phyloP scores from a whole-genome alignment of 2,888 invertebrate genomes.

The Lasioglossum vierecki region DNA sequence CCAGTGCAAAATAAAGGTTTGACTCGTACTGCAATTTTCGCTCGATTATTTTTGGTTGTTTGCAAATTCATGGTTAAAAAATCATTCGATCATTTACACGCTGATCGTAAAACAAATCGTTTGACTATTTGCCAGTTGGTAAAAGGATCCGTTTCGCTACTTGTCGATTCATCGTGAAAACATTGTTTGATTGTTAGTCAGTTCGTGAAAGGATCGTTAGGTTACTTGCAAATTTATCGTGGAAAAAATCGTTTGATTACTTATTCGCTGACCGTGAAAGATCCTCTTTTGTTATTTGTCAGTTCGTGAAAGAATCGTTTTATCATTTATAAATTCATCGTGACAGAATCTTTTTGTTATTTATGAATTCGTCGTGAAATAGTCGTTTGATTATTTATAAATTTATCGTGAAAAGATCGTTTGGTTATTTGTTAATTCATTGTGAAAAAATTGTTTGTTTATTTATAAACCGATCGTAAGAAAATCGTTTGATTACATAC shows the following conservation, averaged over 20 bases:
- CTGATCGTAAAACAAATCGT: background rate
- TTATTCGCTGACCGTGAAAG: background rate
- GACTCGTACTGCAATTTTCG: conserved; percentile 1
- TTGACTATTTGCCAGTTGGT: conserved; percentile 3
- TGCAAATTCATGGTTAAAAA: too few relatives aligned
- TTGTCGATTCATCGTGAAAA: background rate
- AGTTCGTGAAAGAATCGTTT: background rate
- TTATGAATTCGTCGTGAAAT: background rate
- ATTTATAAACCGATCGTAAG: background rate
- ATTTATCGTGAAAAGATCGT: conserved; percentile 19
- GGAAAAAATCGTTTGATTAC: conserved; percentile 30
- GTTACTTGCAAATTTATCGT: background rate
- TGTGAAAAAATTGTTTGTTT: background rate
- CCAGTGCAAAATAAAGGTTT: too few relatives aligned
- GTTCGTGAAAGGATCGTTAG: too few relatives aligned
- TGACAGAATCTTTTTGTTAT: conserved; percentile 11
- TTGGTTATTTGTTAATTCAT: conserved; percentile 8
- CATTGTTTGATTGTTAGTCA: background rate
- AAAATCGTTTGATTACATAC: background rate
- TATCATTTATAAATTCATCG: background rate
- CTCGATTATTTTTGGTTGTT: background rate
- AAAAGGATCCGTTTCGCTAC: background rate
- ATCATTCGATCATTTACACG: background rate
- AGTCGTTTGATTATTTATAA: too few relatives aligned
- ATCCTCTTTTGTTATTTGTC: conserved; percentile 10